A percentile compares a stretch with the other conserved stretches of the same genome.
Conservation (phyloP, 37 sponge, comb jelly and placozoan genomes). For the Tethya wilhelma region DNA sequence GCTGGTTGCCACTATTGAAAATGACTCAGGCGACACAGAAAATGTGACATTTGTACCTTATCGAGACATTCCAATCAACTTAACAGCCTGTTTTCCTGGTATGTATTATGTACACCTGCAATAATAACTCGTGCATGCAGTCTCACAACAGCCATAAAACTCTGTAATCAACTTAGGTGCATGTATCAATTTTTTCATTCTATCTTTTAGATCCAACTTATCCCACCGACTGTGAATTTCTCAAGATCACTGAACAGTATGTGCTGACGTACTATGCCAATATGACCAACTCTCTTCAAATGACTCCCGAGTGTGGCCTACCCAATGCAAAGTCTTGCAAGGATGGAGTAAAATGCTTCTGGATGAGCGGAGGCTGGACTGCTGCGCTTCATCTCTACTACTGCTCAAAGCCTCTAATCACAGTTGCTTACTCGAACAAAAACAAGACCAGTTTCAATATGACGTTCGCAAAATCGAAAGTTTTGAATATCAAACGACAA, state of each 20-base stretch:
- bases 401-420: no score
- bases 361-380: background rate
- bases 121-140: no score
- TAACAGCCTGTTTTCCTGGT: background rate
- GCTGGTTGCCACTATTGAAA: no score
- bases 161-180: no score
- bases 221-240: no score
- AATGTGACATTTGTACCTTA: conserved; percentile 1
- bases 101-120: no score
- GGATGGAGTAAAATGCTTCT: background rate
- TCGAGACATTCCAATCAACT: conserved; percentile 9
- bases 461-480: background rate
- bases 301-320: background rate
- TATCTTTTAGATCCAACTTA: no score
- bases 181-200: no score
- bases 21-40: no score
- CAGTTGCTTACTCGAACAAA: background rate
- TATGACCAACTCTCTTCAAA: background rate
- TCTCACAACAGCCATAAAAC: no score
- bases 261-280: background rate
- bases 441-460: background rate
- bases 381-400: background rate
- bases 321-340: conserved; percentile 1
- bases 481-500: background rate
- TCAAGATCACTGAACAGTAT: conserved; percentile 14